Evolutionary conservation across 2,797 vertebrate genomes (phyloP).

Genomic region (Helicolenus hilgendorfi): DNA sequence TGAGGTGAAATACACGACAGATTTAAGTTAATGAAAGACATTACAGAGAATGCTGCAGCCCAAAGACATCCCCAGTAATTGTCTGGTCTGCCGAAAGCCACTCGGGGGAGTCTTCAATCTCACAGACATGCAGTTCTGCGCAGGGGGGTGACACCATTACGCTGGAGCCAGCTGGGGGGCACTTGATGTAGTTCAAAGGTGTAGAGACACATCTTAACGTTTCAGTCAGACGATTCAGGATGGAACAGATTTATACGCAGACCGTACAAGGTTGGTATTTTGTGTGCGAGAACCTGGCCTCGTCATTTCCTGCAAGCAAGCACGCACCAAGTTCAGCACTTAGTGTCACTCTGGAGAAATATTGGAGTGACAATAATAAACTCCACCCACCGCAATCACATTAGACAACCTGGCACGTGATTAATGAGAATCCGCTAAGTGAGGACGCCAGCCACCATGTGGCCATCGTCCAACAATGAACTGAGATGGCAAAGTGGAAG

Average conservation of each 20-base stretch:
- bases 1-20: conserved; percentile 12
- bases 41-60: conserved; percentile 10
- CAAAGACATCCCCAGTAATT: not conserved
- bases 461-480: no score
- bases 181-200: conserved; percentile 22
- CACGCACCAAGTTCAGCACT: not conserved
- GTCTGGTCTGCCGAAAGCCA: conserved; percentile 5
- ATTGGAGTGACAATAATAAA: conserved; percentile 1
- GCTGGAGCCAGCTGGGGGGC: not conserved
- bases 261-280: not conserved
- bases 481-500: no score
- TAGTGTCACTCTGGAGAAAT: not conserved
- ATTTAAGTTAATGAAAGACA: conserved; percentile 41
- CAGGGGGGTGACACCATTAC: not conserved
- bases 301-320: not conserved
- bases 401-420: not conserved
- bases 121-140: conserved; percentile 1
- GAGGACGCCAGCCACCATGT: no score
- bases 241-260: not conserved
- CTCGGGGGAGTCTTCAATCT: conserved; percentile 42
- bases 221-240: not conserved
- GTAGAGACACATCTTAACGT: not conserved
- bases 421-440: conserved; percentile 6
- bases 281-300: not conserved
- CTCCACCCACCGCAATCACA: not conserved